These are phyloP conservation scores for Nasonia vitripennis DNA, from an alignment of 1,140 invertebrate genomes.

Conservation along the genomic window DNA sequence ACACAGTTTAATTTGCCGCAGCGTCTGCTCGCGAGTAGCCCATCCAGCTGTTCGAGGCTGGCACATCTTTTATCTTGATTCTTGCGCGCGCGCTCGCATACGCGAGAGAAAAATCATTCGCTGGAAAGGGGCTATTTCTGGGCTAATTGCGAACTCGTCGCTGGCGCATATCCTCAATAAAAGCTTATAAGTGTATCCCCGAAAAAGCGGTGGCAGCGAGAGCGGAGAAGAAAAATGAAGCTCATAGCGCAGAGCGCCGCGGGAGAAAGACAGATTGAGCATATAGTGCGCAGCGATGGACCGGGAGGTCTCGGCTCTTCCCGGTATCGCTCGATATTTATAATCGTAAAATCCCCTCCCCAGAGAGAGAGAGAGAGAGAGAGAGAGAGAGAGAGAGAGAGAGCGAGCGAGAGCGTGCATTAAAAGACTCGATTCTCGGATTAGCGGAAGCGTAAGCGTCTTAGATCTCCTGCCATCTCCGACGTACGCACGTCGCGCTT, in stretches of 20 bases:
- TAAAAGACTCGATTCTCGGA: conserved; percentile 72
- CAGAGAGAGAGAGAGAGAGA: neutral
- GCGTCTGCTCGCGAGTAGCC: too few relatives aligned
- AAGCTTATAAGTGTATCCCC: neutral
- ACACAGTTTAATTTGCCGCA: neutral
- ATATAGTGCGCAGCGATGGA: conserved; percentile 18
- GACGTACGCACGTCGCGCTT: conserved; percentile 3
- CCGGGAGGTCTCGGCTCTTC: conserved; percentile 59
- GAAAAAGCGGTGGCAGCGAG: neutral
- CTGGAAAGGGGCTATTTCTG: neutral
- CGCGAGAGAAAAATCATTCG: neutral
- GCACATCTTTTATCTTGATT: conserved; percentile 4
- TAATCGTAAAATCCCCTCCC: conserved; percentile 68
- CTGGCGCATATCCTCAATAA: too few relatives aligned
- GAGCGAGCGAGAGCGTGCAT: conserved; percentile 55
- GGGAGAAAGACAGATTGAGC: neutral
- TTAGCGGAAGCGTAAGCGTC: conserved; percentile 69
- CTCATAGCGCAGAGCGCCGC: too few relatives aligned
- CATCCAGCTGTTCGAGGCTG: neutral
- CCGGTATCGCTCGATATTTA: conserved; percentile 71
- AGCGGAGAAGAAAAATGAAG: neutral
- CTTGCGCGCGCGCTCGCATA: too few relatives aligned
- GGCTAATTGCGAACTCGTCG: neutral
- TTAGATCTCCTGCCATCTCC: conserved; percentile 65
- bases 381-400: neutral